phyloP scores from a whole-genome alignment of 2,888 invertebrate genomes.

The Scrobipalpa costella region DNA sequence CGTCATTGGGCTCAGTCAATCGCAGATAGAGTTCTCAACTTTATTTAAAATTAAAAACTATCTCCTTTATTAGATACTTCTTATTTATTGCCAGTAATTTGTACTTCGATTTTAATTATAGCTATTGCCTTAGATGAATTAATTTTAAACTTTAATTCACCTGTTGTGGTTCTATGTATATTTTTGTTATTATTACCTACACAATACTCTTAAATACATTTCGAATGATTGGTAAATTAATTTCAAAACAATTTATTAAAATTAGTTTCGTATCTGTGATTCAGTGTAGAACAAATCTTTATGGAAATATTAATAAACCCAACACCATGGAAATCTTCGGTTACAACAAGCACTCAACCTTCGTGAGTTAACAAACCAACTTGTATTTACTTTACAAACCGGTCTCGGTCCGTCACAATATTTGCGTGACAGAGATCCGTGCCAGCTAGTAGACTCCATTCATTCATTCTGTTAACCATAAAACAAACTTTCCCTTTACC shows the following conservation, averaged over 20 bases:
- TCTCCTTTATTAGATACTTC: constrained; percentile 64
- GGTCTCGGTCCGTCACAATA: constrained; percentile 64
- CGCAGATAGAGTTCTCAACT: constrained; percentile 50
- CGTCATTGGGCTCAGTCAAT: constrained; percentile 58
- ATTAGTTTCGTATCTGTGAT: not conserved
- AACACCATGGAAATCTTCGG: constrained; percentile 37
- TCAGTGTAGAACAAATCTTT: not conserved
- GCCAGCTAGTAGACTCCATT: constrained; percentile 55
- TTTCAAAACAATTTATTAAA: not conserved
- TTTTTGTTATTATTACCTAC: not conserved
- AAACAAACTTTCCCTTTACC: constrained; percentile 40
- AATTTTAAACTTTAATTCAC: not conserved
- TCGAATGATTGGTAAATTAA: constrained; percentile 4
- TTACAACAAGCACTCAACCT: constrained; percentile 37
- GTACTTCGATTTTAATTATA: constrained; percentile 43
- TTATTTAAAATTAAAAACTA: constrained; percentile 59
- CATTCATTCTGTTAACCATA: constrained; percentile 43
- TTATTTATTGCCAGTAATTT: constrained; percentile 53
- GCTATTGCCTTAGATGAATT: constrained; percentile 17
- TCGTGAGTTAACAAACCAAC: constrained; percentile 49
- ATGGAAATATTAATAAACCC: constrained; percentile 20
- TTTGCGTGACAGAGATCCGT: constrained; percentile 61
- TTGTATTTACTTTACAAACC: constrained; percentile 60
- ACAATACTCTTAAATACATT: not conserved
- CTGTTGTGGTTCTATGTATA: no score